Conservation (phyloP, 2,797 vertebrate species). For the Rhinatrema bivittatum region DNA sequence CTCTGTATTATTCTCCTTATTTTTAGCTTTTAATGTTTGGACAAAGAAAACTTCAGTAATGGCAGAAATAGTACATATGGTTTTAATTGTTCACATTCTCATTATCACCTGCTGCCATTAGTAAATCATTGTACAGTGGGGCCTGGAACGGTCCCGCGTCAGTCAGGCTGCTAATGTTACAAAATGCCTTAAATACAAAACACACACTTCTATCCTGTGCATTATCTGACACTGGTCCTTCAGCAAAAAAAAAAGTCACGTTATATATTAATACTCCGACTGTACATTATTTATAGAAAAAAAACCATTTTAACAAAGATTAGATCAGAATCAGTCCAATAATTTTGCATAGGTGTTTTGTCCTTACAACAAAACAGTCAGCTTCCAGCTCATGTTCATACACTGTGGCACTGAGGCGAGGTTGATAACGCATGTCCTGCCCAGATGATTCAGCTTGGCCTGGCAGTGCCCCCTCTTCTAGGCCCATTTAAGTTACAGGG, state of each 20-base stretch:
- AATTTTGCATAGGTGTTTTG: too few species aligned
- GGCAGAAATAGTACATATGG: too few species aligned
- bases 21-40: too few species aligned
- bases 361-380: conserved; percentile 14
- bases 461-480: too few species aligned
- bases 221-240: conserved; percentile 10
- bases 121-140: too few species aligned
- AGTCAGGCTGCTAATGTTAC: conserved; percentile 16
- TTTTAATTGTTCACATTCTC: too few species aligned
- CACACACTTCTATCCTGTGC: conserved; percentile 1
- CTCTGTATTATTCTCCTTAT: too few species aligned
- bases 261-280: conserved; percentile 48
- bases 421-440: background rate
- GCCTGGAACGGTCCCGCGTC: too few species aligned
- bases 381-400: background rate
- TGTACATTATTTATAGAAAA: conserved; percentile 62
- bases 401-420: fast-evolving
- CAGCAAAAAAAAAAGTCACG: conserved; percentile 2
- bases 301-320: conserved; percentile 21
- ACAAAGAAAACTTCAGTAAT: too few species aligned
- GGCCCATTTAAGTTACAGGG: too few species aligned
- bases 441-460: background rate
- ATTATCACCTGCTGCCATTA: too few species aligned
- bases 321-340: conserved; percentile 12
- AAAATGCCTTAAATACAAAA: conserved; percentile 49